Evolutionary conservation across 64 coral and sea anemone genomes (phyloP), one percentile per base, ranked within the genome.

Genomic region (Acropora yongei): DNA sequence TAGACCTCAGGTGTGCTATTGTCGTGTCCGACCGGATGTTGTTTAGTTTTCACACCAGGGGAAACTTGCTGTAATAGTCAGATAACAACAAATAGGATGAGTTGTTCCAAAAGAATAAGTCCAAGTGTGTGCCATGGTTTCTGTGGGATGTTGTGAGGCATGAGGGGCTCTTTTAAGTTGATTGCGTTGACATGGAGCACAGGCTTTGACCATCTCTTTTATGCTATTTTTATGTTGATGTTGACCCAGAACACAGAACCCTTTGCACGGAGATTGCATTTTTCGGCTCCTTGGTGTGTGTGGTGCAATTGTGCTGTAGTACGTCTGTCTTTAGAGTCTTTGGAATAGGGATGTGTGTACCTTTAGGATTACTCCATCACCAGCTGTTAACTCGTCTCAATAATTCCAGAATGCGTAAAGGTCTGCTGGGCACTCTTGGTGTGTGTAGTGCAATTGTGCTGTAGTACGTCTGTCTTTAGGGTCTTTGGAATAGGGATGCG

Each of bases 211-310:
- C 92, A 94, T 89, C 41, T 84, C n/a, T 42, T 89, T 79, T 49
- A 94, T 89, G 79, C 10, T 57, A 45, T 41, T 82, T 91, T 30
- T 30, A 30, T 94, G 18, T 94, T 89, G 1, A 89, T 78, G 79
- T 89, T 94, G 66, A 57, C 80, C 87, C 87, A 94, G 79, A 94
- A 94, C 2, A 94, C 93, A 1, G 93, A 95, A 9, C 88, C 87
- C 30, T 90, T 95, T 4, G 87, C 93, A 77, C 80, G 45, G 19
- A 83, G 79, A 68, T 94, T 91, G 40, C 80, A 91, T 7, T 91
- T 91, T 63, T 77, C 90, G 30, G 30, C 30, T 30, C 30, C 30
- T 30, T 30, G 30, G 30, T 30, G 30, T 30, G 30, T 63, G 49
- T 84, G 84, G 79, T 91, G 89, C 18, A 91, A 48, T 44, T 30